These are phyloP conservation scores for Heliconius nattereri DNA, from an alignment of 1,140 invertebrate species.

Conservation along the genomic window DNA sequence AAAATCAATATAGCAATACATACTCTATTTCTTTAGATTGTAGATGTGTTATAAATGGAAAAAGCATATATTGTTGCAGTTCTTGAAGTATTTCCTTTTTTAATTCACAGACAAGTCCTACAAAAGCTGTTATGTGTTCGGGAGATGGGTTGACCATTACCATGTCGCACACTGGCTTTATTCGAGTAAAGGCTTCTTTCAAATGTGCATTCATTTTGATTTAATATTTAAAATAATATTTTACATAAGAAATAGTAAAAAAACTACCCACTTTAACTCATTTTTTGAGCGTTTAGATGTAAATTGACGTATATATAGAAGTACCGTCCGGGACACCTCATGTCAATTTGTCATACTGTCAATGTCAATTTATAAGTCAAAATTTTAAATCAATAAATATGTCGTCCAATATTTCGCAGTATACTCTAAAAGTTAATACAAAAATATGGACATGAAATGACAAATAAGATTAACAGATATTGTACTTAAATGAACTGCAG, in stretches of 20 bases:
- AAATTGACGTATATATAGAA: neutral
- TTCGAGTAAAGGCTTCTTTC: slow-evolving; percentile 64
- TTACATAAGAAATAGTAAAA: neutral
- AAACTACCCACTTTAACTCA: slow-evolving; percentile 16
- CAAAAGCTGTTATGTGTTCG: slow-evolving; percentile 59
- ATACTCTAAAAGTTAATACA: neutral
- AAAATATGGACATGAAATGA: no score
- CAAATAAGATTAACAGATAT: no score
- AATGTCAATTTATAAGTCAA: neutral
- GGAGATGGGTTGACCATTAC: slow-evolving; percentile 73
- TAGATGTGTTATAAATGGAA: slow-evolving; percentile 79
- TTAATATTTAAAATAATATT: neutral
- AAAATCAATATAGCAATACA: slow-evolving; percentile 40
- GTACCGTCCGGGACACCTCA: neutral
- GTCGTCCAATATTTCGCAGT: no score
- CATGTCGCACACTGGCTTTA: slow-evolving; percentile 81
- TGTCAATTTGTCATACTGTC: neutral
- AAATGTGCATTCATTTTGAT: slow-evolving; percentile 61
- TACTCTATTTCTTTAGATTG: slow-evolving; percentile 74
- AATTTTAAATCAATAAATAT: neutral
- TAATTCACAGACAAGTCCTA: slow-evolving; percentile 53
- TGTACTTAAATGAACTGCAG: neutral
- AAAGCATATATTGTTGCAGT: slow-evolving; percentile 79
- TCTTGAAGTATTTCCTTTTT: slow-evolving; percentile 74
- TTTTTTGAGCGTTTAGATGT: slow-evolving; percentile 1